Evolutionary conservation across 2,888 invertebrate species (phyloP).

Genomic region (Eupeodes latifasciatus): DNA sequence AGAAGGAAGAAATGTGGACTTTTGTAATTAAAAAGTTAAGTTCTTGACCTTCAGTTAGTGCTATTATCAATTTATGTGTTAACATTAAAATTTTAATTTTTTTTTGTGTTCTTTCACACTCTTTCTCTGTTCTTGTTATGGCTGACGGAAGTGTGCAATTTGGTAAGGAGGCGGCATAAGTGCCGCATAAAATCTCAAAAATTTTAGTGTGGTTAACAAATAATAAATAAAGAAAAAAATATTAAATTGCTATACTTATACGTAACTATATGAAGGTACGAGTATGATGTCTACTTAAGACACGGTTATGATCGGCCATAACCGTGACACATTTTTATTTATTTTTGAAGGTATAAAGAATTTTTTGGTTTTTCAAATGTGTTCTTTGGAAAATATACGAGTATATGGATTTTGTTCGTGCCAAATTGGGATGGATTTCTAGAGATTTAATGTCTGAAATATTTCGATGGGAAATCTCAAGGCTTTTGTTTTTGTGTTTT

Average conservation of each 20-base stretch:
- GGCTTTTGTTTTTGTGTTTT: not conserved
- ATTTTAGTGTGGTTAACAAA: conserved; percentile 1
- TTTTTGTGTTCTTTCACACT: not conserved
- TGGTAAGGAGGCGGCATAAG: conserved; percentile 15
- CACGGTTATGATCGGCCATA: not conserved
- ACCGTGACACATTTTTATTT: conserved; percentile 2
- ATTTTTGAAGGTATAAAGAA: not conserved
- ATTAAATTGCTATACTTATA: conserved; percentile 6
- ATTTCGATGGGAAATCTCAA: not conserved
- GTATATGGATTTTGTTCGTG: not conserved
- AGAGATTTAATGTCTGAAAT: not conserved
- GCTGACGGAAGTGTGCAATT: conserved; percentile 61
- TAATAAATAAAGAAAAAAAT: not conserved
- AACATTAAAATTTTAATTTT: conserved; percentile 30
- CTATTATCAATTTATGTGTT: conserved; percentile 31
- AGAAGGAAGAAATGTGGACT: conserved; percentile 20
- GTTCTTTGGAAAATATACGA: not conserved
- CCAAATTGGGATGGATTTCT: not conserved
- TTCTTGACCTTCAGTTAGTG: conserved; percentile 42
- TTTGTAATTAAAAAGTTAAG: conserved; percentile 62
- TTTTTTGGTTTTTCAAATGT: not conserved
- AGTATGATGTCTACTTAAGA: too few relatives aligned
- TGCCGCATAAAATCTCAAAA: conserved; percentile 25
- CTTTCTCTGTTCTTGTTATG: conserved; percentile 17
- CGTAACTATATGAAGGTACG: too few relatives aligned